A percentile compares a stretch with the other conserved stretches of the same genome.
phyloP scores from a whole-genome alignment of 2,888 invertebrate species.

The Raillietiella orientalis region DNA sequence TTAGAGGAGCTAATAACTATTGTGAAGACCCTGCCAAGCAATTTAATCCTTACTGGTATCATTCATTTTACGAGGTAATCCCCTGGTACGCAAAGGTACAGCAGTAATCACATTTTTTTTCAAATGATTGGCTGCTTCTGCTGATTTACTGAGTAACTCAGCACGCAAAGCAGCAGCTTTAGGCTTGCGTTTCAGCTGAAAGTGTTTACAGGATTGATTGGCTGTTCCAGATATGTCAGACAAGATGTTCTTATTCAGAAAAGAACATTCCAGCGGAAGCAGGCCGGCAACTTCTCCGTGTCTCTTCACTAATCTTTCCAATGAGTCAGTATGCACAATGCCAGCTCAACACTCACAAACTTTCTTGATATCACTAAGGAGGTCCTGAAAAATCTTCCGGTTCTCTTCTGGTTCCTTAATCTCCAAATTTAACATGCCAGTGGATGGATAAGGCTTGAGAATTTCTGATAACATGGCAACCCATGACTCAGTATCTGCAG shows the following conservation, averaged over 20 bases:
- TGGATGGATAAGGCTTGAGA: slow-evolving; percentile 65
- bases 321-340: too few relatives aligned
- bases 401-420: slow-evolving; percentile 63
- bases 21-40: slow-evolving; percentile 2
- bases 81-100: slow-evolving; percentile 50
- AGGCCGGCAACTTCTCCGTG: slow-evolving; percentile 39
- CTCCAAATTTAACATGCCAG: slow-evolving; percentile 61
- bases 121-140: slow-evolving; percentile 46
- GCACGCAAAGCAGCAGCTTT: slow-evolving; percentile 68
- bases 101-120: slow-evolving; percentile 63
- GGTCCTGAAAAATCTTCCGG: slow-evolving; percentile 56
- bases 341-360: slow-evolving; percentile 18
- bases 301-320: slow-evolving; percentile 22
- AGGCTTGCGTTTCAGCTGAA: slow-evolving; percentile 66
- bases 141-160: slow-evolving; percentile 64
- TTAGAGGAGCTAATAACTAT: slow-evolving; percentile 35
- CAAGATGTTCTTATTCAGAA: slow-evolving; percentile 72
- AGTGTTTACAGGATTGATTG: slow-evolving; percentile 52
- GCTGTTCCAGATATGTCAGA: slow-evolving; percentile 33
- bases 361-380: slow-evolving; percentile 49
- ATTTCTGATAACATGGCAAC: slow-evolving; percentile 88
- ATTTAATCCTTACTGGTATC: slow-evolving; percentile 36
- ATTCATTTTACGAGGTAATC: slow-evolving; percentile 85
- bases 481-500: slow-evolving; percentile 78
- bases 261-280: slow-evolving; percentile 80